A percentile compares a stretch with the other conserved stretches of the same genome.
Conservation (phyloP, 1,140 invertebrate genomes). For the Adoxophyes honmai region DNA sequence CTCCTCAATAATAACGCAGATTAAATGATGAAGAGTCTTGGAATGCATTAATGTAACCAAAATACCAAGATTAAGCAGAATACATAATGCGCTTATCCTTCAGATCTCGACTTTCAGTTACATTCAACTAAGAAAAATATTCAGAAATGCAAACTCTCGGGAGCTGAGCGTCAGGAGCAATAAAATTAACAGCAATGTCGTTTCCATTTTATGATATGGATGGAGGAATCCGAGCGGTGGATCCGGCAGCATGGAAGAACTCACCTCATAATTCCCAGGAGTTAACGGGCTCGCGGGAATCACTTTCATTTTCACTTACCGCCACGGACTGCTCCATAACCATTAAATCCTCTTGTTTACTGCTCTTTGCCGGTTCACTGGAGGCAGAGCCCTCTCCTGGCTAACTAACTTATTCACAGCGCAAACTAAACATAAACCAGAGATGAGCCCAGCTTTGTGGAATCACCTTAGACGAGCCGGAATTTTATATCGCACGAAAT, state of each 20-base stretch:
- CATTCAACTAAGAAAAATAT: not conserved
- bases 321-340: constrained; percentile 53
- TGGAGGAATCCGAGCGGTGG: constrained; percentile 25
- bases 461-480: constrained; percentile 34
- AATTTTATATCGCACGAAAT: constrained; percentile 36
- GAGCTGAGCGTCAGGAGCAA: not conserved
- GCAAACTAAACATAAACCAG: constrained; percentile 47
- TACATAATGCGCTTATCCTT: too few relatives aligned
- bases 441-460: constrained; percentile 26
- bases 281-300: constrained; percentile 53
- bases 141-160: constrained; percentile 7
- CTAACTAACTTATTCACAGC: constrained; percentile 52
- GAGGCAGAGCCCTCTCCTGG: constrained; percentile 21
- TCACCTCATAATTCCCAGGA: constrained; percentile 46
- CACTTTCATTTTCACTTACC: constrained; percentile 67
- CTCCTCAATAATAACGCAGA: too few relatives aligned
- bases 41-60: too few relatives aligned
- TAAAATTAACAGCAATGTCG: constrained; percentile 15
- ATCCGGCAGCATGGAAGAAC: constrained; percentile 25
- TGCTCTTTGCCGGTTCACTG: constrained; percentile 35
- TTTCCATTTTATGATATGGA: constrained; percentile 15
- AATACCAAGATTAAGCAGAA: too few relatives aligned
- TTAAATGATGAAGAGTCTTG: too few relatives aligned
- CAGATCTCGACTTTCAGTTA: too few relatives aligned
- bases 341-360: constrained; percentile 65